Base-by-base conservation (phyloP, 2,113 vertebrate species). In the Amphiprion percula region DNA sequence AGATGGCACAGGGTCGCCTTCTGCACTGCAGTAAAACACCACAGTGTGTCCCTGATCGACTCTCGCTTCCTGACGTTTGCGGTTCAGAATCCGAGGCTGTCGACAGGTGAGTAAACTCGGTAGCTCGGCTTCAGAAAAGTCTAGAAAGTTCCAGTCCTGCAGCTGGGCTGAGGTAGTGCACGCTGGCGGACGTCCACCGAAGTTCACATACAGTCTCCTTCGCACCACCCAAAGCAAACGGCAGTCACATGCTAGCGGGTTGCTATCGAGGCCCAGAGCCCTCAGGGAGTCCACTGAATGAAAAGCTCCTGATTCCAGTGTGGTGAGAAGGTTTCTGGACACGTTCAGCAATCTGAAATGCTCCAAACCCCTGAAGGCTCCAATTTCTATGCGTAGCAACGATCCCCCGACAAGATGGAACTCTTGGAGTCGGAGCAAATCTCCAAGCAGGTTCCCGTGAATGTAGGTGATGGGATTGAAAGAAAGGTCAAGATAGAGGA, bases 221-320 rank as follows among this genome's bases (percentile, higher is more conserved):
- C 81, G 91, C 12, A 95, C 85, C 46, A 97, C 73, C 97, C 96
- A 98, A 50, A 96, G 93, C 64, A 97, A 94, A 4, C 96, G 95
- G 70, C 97, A 98, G 79, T 98, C 97, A 1, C 97, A 98, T 2
- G 93, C 92, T 26, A 97, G 71, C 0, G 96, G 96, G 81, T 97
- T 98, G 14, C 87, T 79, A 0, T 96, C 95, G 23, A 97, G 87
- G 19, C 95, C 82, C 17, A 98, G 88, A n/a, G 91, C 91, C 80
- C 92, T 93, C 5, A 98, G 81, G 53, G 85, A 86, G 2, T 92
- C 85, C 19, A 91, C 87, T 0, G 96, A 95, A 58, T 96, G 95
- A 80, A 98, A 96, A 46, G 83, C 93, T 0, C 90, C 89, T 17
- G 90, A 91, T 80, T 96, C 96, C 0, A 97, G 90, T 0, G 96